phyloP scores from a whole-genome alignment of 1,140 invertebrate species.

The Drosophila persimilis region DNA sequence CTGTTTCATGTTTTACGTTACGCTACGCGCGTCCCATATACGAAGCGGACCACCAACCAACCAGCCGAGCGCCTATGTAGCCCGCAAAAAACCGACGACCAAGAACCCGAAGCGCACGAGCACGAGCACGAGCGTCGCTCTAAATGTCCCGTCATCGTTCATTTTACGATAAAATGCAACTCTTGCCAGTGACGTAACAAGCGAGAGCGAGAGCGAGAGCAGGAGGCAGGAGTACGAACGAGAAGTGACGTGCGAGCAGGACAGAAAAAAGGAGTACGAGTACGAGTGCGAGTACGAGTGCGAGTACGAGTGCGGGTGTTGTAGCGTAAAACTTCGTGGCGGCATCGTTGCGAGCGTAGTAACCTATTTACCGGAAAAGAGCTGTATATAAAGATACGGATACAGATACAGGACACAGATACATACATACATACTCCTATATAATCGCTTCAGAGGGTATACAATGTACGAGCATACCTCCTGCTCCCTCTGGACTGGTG shows the following conservation, averaged over 20 bases:
- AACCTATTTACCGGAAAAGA: conserved; percentile 69
- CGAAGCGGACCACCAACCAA: background rate
- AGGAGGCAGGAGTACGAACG: conserved; percentile 6
- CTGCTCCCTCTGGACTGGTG: background rate
- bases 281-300: background rate
- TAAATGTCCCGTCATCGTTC: conserved; percentile 1
- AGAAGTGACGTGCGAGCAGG: conserved; percentile 46
- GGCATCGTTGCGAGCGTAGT: conserved; percentile 60
- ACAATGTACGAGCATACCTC: background rate
- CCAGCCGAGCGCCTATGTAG: conserved; percentile 1
- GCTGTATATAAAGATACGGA: background rate
- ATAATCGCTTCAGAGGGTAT: background rate
- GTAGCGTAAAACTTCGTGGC: conserved; percentile 76
- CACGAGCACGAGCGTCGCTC: background rate
- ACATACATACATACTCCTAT: background rate
- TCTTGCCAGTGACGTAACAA: too few species aligned
- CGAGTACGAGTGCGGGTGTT: conserved; percentile 32
- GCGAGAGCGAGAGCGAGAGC: too few species aligned
- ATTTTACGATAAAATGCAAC: too few species aligned
- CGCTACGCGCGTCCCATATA: conserved; percentile 73
- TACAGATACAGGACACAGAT: background rate
- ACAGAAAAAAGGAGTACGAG: background rate
- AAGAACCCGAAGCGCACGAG: background rate
- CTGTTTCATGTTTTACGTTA: conserved; percentile 76
- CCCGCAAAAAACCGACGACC: conserved; percentile 1